A percentile compares a stretch with the other conserved stretches of the same genome.
These are phyloP conservation scores for Acromyrmex charruanus DNA, from an alignment of 1,140 invertebrate species.

Conservation along the genomic window DNA sequence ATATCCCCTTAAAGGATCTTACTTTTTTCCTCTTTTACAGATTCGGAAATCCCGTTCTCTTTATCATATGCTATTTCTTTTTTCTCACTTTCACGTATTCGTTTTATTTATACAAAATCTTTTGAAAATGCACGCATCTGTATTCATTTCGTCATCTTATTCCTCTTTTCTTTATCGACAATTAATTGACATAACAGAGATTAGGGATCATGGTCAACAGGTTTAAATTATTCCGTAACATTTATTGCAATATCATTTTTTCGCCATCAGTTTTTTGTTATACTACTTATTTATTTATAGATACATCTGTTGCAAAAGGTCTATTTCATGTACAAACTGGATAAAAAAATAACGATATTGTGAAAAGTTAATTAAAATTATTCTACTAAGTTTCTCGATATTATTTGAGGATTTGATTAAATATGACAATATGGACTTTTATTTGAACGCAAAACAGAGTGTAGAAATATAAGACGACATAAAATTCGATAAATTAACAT, in stretches of 20 bases:
- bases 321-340: not conserved
- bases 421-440: not conserved
- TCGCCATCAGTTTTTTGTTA: too few species aligned
- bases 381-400: not conserved
- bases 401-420: not conserved
- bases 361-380: conserved; percentile 17
- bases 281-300: too few species aligned
- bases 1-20: too few species aligned
- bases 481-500: not conserved
- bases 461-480: not conserved
- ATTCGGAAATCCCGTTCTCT: not conserved
- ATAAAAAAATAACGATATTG: not conserved
- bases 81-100: not conserved
- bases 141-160: too few species aligned
- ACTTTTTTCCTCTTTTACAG: too few species aligned
- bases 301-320: too few species aligned
- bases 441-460: conserved; percentile 3
- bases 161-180: too few species aligned
- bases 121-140: not conserved
- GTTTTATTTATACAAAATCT: not conserved
- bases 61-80: conserved; percentile 11
- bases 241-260: too few species aligned
- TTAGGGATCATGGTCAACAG: too few species aligned
- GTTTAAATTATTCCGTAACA: too few species aligned
- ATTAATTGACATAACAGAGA: too few species aligned